phyloP scores from a whole-genome alignment of 2,888 invertebrate species.

The Phrixothrix hirtus region DNA sequence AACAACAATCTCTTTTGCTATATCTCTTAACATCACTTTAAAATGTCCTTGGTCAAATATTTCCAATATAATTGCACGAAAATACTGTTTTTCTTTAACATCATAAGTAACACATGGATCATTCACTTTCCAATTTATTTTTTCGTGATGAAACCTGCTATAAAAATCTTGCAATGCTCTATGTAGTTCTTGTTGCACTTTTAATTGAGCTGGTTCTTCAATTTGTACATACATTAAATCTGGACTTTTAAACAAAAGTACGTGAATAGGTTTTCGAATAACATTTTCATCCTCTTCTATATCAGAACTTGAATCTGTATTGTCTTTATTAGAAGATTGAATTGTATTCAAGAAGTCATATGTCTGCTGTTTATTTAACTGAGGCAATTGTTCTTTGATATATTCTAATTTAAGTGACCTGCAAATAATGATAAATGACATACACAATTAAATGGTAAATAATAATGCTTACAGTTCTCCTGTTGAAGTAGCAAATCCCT shows the following conservation, averaged over 20 bases:
- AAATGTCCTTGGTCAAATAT: slow-evolving; percentile 52
- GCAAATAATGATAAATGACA: background rate
- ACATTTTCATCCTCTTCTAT: slow-evolving; percentile 20
- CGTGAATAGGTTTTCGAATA: slow-evolving; percentile 38
- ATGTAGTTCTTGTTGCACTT: slow-evolving; percentile 49
- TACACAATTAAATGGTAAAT: background rate
- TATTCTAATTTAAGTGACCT: background rate
- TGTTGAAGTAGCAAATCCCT: slow-evolving; percentile 57
- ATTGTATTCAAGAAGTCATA: slow-evolving; percentile 34
- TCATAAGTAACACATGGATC: slow-evolving; percentile 58
- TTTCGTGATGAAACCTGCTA: slow-evolving; percentile 14
- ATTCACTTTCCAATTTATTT: slow-evolving; percentile 58
- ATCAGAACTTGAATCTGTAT: slow-evolving; percentile 33
- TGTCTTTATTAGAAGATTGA: slow-evolving; percentile 24
- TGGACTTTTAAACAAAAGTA: slow-evolving; percentile 45
- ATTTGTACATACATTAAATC: slow-evolving; percentile 42
- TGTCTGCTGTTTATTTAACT: background rate
- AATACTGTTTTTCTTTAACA: slow-evolving; percentile 63
- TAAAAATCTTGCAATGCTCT: slow-evolving; percentile 62
- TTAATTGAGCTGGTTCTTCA: slow-evolving; percentile 7
- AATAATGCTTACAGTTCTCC: slow-evolving; percentile 56
- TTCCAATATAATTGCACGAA: slow-evolving; percentile 62
- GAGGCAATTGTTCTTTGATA: background rate
- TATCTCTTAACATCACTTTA: slow-evolving; percentile 69
- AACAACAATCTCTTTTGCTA: slow-evolving; percentile 61